These are phyloP conservation scores for Halictus rubicundus DNA, from an alignment of 1,140 invertebrate species.

Conservation along the genomic window DNA sequence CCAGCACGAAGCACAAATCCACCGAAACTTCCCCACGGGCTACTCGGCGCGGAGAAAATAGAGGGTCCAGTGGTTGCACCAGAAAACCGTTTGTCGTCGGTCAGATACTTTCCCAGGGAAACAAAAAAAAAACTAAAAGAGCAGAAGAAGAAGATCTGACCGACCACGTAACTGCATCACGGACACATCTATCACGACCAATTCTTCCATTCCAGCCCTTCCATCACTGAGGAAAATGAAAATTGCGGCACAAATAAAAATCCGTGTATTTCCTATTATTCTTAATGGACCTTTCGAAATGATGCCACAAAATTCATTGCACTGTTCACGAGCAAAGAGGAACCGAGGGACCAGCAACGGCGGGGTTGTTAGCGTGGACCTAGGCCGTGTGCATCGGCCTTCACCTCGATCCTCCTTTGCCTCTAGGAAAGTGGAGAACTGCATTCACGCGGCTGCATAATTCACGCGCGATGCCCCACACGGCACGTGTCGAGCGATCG, in stretches of 20 bases:
- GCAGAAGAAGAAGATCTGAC: too few species aligned
- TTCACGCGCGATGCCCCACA: background rate
- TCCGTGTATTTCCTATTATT: background rate
- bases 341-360: too few species aligned
- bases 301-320: slow-evolving; percentile 2
- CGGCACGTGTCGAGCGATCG: background rate
- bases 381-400: background rate
- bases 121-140: background rate
- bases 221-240: background rate
- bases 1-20: background rate
- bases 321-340: too few species aligned
- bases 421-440: background rate
- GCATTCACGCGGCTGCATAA: background rate
- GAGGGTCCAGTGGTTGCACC: background rate
- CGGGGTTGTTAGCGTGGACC: too few species aligned
- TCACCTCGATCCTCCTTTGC: background rate
- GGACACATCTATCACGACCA: background rate
- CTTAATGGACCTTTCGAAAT: slow-evolving; percentile 3
- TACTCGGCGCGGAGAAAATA: background rate
- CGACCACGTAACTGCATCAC: background rate
- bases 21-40: background rate
- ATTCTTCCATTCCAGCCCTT: background rate
- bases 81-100: background rate
- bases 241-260: slow-evolving; percentile 16
- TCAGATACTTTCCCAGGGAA: background rate